Conservation (phyloP, 1,140 invertebrate genomes). For the Drosophila malerkotliana region DNA sequence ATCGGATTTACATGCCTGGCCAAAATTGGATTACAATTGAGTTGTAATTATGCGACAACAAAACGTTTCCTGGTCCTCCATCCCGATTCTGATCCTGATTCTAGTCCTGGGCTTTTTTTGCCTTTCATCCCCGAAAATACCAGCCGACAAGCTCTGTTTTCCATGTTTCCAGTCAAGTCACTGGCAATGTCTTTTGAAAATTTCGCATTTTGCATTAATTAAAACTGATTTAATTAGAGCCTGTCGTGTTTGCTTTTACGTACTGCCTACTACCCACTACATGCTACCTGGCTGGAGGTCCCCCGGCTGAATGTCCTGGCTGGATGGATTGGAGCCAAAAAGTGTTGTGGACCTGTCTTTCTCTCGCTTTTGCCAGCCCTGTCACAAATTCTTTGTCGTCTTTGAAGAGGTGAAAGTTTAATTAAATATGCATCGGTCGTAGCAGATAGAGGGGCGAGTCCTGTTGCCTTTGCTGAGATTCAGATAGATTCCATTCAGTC, state of each 20-base stretch:
- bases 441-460: constrained; percentile 11
- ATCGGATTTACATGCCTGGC: constrained; percentile 74
- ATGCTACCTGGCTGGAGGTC: neutral
- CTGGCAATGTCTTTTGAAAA: constrained; percentile 69
- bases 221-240: constrained; percentile 80
- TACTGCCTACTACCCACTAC: neutral
- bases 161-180: constrained; percentile 33
- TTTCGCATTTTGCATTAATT: constrained; percentile 79
- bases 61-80: constrained; percentile 32
- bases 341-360: constrained; percentile 54
- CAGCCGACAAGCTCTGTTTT: constrained; percentile 34
- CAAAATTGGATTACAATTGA: constrained; percentile 82
- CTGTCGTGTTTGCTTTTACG: constrained; percentile 69
- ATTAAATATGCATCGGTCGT: constrained; percentile 71
- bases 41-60: constrained; percentile 82
- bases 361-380: neutral
- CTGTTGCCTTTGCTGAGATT: neutral
- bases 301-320: too few species aligned
- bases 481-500: neutral
- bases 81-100: neutral
- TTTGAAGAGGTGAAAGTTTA: constrained; percentile 69
- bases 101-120: constrained; percentile 1
- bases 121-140: neutral
- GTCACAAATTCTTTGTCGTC: constrained; percentile 38
- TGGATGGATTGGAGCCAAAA: constrained; percentile 36